Evolutionary conservation across 2,888 invertebrate species (phyloP).

Genomic region (Phortica okadai): DNA sequence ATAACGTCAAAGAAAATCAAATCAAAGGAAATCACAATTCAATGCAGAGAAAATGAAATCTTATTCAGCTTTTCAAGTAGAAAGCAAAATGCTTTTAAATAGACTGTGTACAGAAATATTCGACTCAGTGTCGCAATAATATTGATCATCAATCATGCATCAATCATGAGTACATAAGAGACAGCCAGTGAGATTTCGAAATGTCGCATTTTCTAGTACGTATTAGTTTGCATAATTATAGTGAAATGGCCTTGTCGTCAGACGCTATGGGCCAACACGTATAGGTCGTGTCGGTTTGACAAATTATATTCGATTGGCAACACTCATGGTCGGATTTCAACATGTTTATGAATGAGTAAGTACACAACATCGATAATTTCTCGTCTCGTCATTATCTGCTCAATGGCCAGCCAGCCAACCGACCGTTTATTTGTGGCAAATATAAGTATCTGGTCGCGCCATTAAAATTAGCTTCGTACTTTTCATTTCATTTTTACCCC

Average conservation of each 20-base stretch:
- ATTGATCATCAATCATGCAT: constrained; percentile 15
- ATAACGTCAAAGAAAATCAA: no score
- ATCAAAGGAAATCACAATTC: no score
- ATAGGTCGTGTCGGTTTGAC: constrained; percentile 4
- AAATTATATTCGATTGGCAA: constrained; percentile 27
- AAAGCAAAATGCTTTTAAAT: no score
- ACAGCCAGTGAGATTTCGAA: neutral
- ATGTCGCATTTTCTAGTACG: neutral
- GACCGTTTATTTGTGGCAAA: neutral
- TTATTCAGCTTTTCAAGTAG: no score
- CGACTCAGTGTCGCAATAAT: no score
- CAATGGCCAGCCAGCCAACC: neutral
- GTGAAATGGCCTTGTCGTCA: constrained; percentile 2
- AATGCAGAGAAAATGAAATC: no score
- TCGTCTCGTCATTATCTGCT: neutral
- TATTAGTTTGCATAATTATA: constrained; percentile 15
- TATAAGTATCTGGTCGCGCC: neutral
- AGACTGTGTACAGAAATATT: no score
- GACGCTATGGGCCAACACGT: neutral
- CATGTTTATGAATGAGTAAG: constrained; percentile 24
- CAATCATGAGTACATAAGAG: neutral
- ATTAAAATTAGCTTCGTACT: neutral
- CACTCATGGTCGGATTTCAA: constrained; percentile 18
- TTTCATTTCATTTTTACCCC: neutral
- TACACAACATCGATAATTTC: neutral